Base-by-base conservation (phyloP, 2,888 invertebrate genomes). In the Drosophila siamana region DNA sequence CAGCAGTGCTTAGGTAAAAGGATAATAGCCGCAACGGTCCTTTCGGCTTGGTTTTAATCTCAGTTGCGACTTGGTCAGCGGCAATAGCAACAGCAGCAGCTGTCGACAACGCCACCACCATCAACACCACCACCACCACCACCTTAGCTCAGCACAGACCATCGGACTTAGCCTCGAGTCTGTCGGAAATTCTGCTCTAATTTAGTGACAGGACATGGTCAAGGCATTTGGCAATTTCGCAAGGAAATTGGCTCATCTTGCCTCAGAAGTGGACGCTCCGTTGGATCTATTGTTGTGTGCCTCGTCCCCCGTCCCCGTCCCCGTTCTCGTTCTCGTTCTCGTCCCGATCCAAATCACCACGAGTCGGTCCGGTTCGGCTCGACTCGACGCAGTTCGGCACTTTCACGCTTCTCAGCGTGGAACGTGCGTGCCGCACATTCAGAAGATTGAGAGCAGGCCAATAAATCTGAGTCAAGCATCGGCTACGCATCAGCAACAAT, bases 371-470 rank as follows among this genome's bases (percentile, higher is more conserved):
- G 8, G 11, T 2, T 19, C 30, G 15, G n/a, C n/a, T 2, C 1
- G 4, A 9, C 2, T 2, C 1, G 5, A 4, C 30, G 6, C 19
- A 40, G 26, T 41, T 52, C 63, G 72, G 65, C 86, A 84, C 83
- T 84, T 84, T 84, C 88, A 84, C 83, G 88, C 88, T 88, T 47
- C 77, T 77, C 74, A 70, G 75, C 78, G 78, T 74, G 84, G 84
- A 77, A 80, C 75, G 75, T 80, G 69, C 70, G 47, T 41, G 33
- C 30, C 5, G 11, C 33, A n/a, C 33, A 33, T 28, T 7, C 4
- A 8, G 22, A 24, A 74, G 72, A 86, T 80, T 71, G 78, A 78
- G 85, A 75, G 78, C 78, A 67, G 82, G 66, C 85, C 79, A 83
- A 83, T 83, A 83, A 83, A 83, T 83, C 88, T 82, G 80, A 24